Evolutionary conservation across 1,140 invertebrate genomes (phyloP).

Genomic region (Dryas iulia): DNA sequence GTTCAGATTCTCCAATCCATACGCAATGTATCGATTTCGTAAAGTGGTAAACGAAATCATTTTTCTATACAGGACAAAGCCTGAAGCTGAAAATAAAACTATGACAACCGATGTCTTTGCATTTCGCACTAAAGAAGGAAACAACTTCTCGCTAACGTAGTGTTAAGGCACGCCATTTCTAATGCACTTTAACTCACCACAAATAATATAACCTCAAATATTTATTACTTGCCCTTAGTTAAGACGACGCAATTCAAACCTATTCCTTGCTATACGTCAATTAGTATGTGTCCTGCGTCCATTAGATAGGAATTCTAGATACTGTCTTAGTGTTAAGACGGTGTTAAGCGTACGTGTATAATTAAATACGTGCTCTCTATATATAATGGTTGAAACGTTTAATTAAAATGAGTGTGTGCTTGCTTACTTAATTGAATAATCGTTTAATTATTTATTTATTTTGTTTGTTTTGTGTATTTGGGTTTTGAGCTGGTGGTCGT

Average conservation of each 20-base stretch:
- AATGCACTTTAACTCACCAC: neutral
- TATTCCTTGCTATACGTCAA: neutral
- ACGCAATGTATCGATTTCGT: no score
- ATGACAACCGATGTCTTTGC: no score
- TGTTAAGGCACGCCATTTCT: no score
- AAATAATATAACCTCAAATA: neutral
- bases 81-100: no score
- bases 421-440: neutral
- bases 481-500: neutral
- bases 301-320: conserved; percentile 2
- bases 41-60: no score
- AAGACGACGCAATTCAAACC: neutral
- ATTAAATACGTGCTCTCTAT: neutral
- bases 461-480: neutral
- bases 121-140: no score
- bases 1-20: no score
- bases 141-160: no score
- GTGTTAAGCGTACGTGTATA: neutral
- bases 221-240: neutral
- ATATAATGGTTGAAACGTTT: conserved; percentile 3
- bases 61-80: no score
- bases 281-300: neutral
- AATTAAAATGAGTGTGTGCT: neutral
- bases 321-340: neutral
- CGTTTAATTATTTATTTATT: neutral